Evolutionary conservation across 1,140 invertebrate genomes (phyloP).

Genomic region (Monomorium pharaonis): DNA sequence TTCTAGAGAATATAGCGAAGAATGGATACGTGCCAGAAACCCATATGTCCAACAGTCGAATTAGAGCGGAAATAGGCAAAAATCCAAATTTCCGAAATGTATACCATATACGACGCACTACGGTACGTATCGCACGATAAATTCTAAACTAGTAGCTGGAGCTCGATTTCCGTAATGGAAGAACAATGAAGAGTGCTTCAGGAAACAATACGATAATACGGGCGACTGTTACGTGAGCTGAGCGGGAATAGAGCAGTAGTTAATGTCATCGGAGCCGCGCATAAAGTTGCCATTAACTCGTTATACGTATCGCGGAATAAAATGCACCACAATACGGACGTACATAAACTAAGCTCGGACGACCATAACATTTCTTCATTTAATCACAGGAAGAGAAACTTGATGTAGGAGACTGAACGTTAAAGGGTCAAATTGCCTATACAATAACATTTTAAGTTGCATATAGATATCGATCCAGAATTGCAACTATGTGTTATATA

Average conservation of each 20-base stretch:
- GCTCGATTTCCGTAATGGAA: conserved; percentile 45
- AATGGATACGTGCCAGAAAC: conserved; percentile 71
- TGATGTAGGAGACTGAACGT: conserved; percentile 1
- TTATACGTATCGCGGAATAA: conserved; percentile 53
- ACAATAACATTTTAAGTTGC: background rate
- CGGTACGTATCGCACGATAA: conserved; percentile 16
- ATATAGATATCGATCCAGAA: background rate
- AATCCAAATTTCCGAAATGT: conserved; percentile 73
- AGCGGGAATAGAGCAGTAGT: conserved; percentile 44
- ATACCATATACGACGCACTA: conserved; percentile 19
- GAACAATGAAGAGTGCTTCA: conserved; percentile 49
- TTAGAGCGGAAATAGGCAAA: conserved; percentile 69
- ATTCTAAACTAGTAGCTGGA: conserved; percentile 32
- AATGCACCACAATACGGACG: conserved; percentile 41
- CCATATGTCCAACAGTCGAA: conserved; percentile 47
- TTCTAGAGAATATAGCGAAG: conserved; percentile 58
- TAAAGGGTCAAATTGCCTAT: conserved; percentile 13
- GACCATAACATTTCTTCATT: conserved; percentile 40
- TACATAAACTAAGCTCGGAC: conserved; percentile 42
- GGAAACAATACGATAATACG: conserved; percentile 38
- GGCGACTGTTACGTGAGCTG: conserved; percentile 5
- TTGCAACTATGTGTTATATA: background rate
- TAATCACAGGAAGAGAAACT: conserved; percentile 38
- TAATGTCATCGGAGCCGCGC: conserved; percentile 62
- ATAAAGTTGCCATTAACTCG: conserved; percentile 40